Evolutionary conservation across 2,888 invertebrate species (phyloP), one percentile per base, ranked within the genome.

Genomic region (Lasioglossum lativentre): DNA sequence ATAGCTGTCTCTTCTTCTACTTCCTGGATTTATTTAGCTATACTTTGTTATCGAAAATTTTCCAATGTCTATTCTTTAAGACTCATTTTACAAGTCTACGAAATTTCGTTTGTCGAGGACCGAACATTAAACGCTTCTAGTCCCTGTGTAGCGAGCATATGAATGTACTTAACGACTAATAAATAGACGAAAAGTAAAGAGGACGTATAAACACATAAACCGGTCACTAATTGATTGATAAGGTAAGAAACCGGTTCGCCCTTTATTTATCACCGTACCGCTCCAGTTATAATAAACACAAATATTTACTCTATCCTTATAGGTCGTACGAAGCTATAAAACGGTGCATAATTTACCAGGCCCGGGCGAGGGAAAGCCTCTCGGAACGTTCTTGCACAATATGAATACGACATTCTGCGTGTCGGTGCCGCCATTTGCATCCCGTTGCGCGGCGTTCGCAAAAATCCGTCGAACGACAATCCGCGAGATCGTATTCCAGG

Each of bases 401-500:
- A 4, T 12, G 14, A 27, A 14, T 0, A 14, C 59, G 59, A 63
- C 16, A 6, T 63, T 63, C 30, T 30, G 10, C 59, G 59, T 30
- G 23, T 30, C 52, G 52, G 52, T n/a, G 52, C 23, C 30, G 27
- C 5, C 23, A 52, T 52, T 52, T 52, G 23, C 23, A 23, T 52
- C 52, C 23, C 2, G 1, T 16, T 23, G 34, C 42, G 63, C 19
- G 23, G 12, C 66, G 30, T 16, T n/a, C 5, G 4, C n/a, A 42
- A 42, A n/a, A 19, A 56, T n/a, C 3, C 8, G n/a, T 27, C 38
- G 68, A 68, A 40, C 68, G 68, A 66, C 16, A 72, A 34, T 70
- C 42, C 68, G 42, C 79, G 42, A 6, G 14, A 30, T 73, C 42
- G 16, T 56, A 73, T 73, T 73, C 66, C 30, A 30, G n/a, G 42